Conservation (phyloP, 2,113 vertebrate species). For the Megaceryle maxima region DNA sequence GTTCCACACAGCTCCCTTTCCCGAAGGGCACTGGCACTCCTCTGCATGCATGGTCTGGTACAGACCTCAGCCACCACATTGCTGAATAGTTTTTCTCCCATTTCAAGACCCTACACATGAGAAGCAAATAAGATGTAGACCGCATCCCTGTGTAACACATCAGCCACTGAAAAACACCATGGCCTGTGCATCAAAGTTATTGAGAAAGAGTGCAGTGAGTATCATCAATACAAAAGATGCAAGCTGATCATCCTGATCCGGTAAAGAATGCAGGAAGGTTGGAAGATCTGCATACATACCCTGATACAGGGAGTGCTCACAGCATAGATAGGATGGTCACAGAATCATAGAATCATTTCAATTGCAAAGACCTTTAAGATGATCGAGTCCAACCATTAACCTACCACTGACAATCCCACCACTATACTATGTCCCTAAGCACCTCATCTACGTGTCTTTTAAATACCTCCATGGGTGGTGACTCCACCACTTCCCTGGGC, state of each 20-base stretch:
- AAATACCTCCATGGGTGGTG: no score
- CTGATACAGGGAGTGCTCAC: not conserved
- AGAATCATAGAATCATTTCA: no score
- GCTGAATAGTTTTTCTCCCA: not conserved
- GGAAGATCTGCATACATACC: not conserved
- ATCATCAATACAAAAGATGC: rapidly evolving
- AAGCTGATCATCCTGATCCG: not conserved
- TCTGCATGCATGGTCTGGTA: no score
- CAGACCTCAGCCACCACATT: no score
- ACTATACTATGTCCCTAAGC: no score
- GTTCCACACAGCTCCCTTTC: not conserved
- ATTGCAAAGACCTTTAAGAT: no score
- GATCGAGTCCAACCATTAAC: no score
- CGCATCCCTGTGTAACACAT: not conserved
- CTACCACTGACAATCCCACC: no score
- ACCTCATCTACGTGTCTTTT: no score
- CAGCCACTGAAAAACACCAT: not conserved
- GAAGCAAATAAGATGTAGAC: not conserved
- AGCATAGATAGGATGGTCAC: not conserved
- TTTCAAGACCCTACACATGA: not conserved
- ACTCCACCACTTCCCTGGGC: no score
- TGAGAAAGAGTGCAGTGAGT: no score
- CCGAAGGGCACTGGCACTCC: no score
- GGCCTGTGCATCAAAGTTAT: not conserved
- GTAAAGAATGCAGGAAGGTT: not conserved